Percentiles rank a stretch among this genome's conserved stretches.
phyloP scores from a whole-genome alignment of 2,797 vertebrate genomes.

The Chiloscyllium punctatum region DNA sequence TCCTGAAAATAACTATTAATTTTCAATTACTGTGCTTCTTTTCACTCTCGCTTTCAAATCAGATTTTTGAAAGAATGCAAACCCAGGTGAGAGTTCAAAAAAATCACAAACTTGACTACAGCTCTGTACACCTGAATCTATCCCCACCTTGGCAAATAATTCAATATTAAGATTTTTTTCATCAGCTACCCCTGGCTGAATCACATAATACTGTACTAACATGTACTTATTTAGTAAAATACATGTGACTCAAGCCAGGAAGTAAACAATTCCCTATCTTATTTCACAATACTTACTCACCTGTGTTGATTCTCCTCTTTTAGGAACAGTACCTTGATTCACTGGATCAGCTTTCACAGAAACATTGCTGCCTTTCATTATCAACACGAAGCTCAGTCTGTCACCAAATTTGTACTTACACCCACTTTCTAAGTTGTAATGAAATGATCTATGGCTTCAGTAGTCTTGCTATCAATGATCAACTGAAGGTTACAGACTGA shows the following conservation, averaged over 20 bases:
- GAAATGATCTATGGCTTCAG: neutral
- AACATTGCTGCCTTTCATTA: neutral
- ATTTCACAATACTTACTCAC: neutral
- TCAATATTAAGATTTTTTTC: neutral
- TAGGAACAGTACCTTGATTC: slow-evolving; percentile 9
- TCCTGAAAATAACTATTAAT: neutral
- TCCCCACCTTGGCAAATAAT: neutral
- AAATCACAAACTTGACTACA: neutral
- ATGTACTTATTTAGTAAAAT: neutral
- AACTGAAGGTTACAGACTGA: slow-evolving; percentile 24
- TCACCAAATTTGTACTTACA: neutral
- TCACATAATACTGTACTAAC: neutral
- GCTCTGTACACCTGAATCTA: neutral
- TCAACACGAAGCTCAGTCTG: neutral
- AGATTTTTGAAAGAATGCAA: neutral
- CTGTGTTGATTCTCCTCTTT: slow-evolving; percentile 7
- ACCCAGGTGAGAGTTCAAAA: neutral
- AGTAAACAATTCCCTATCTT: neutral
- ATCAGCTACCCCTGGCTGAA: neutral
- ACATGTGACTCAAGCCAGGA: neutral
- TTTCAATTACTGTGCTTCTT: neutral
- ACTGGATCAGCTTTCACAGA: neutral
- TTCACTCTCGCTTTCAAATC: neutral
- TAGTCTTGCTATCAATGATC: neutral
- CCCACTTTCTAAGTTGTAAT: neutral